Base-by-base conservation (phyloP, 2,113 vertebrate species). In the Prietella phreatophila region DNA sequence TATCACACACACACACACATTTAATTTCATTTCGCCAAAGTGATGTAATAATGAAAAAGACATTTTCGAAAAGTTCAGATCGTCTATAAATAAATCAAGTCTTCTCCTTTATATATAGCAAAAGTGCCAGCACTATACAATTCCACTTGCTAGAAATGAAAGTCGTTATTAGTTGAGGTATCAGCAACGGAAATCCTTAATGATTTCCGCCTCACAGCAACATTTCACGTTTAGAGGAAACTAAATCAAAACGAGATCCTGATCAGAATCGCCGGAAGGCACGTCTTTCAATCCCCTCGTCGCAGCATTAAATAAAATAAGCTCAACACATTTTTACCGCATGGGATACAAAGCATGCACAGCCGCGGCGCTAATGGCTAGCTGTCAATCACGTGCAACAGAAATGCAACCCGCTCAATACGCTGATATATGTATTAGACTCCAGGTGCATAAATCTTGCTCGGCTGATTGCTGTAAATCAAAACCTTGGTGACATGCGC, bases 401-500 rank as follows among this genome's bases (percentile, higher is more conserved):
- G 58, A 83, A 78, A 83, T 79, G 30, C 61, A 65, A 71, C 30
- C 71, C 17, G 15, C 86, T 81, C 60, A 67, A 67, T 61, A 76
- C 36, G 36, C 65, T 50, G 33, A 75, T 88, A 20, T 86, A 50
- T 75, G 55, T 30, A 63, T 82, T 83, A 42, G 42, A 89, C 65
- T 55, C 36, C 63, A 63, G 39, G 83, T 69, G 87, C 65, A 87
- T 75, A 39, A 71, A 90, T 88, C 89, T 82, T 82, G 83, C n/a
- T 27, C 36, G 61, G 50, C 83, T 87, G 87, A 90, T 89, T 86
- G 81, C 82, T 86, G 82, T 82, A 83, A 87, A 87, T 89, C 82
- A 87, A 67, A 89, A 55, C 67, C 86, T 65, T 33, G n/a, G 50
- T 83, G 88, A 87, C 85, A 83, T 36, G 39, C 11, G 9, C 67